Base-by-base conservation (phyloP, 2,113 vertebrate genomes). In the Picathartes gymnocephalus region DNA sequence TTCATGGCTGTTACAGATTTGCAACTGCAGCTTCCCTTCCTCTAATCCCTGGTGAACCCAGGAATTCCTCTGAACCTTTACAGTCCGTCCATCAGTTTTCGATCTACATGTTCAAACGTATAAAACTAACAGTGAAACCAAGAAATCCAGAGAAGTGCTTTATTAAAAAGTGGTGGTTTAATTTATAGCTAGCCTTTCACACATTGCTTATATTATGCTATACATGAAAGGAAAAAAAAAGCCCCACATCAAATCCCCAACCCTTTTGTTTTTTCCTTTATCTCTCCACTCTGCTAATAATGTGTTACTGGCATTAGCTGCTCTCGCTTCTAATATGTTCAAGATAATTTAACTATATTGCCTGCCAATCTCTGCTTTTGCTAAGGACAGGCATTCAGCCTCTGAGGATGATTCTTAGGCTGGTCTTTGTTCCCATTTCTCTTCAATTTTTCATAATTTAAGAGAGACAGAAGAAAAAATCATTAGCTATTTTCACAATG, bases 101-200 rank as follows among this genome's bases (percentile, higher is more conserved):
- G 0, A 18, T 45, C n/a, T 70, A 19, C 0, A 0, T 23, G 22
- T 56, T 44, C 47, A 71, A 35, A 37, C 30, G 71, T 11, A 78
- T 48, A 54, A 83, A 83, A 83, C 18, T 24, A 83, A 72, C 10
- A 76, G 39, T 30, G 86, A 90, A 83, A 47, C 0, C 16, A 80
- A 45, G 20, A 77, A 66, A 40, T 73, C 18, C 21, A 68, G 76
- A 64, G 24, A 74, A 70, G 22, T 1, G 0, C 71, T 86, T 77
- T 76, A 60, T 76, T 73, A 80, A 78, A 65, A 74, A 84, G 37
- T 7, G 4, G 57, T 72, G 18, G 20, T 65, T 91, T 68, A 58
- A 79, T 85, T 82, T 87, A 69, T 9, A 81, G 35, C 47, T 69
- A 45, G 24, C 13, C 37, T 81, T 80, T 39, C 60, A 79, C 27